Evolutionary conservation across 2,888 invertebrate genomes (phyloP).

Genomic region (Lycophotia porphyrea): DNA sequence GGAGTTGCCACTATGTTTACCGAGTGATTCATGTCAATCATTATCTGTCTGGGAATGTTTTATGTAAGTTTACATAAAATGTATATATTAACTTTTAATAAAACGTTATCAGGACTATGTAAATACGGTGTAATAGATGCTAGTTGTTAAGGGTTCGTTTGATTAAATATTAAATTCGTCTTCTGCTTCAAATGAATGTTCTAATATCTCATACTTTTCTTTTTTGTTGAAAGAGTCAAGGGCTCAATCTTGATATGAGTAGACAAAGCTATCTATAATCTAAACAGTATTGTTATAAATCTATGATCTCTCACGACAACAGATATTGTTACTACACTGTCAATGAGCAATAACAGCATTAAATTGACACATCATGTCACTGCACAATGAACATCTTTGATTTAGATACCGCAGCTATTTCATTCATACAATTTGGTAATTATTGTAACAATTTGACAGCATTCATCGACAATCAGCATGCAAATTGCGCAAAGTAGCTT

Average conservation of each 20-base stretch:
- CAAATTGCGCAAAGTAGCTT: background rate
- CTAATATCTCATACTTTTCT: background rate
- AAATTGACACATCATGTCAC: conserved; percentile 23
- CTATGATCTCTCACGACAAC: conserved; percentile 11
- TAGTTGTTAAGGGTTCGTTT: conserved; percentile 24
- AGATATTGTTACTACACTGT: conserved; percentile 16
- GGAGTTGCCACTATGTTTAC: conserved; percentile 29
- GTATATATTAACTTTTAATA: conserved; percentile 23
- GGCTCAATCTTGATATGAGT: background rate
- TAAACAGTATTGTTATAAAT: background rate
- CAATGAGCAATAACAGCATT: background rate
- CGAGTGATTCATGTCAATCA: conserved; percentile 40
- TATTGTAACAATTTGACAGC: background rate
- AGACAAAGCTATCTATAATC: background rate
- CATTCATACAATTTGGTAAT: conserved; percentile 23
- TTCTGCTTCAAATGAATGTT: background rate
- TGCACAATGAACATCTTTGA: background rate
- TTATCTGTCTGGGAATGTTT: conserved; percentile 55
- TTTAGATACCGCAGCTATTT: conserved; percentile 4
- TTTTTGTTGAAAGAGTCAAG: background rate
- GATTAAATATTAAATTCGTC: background rate
- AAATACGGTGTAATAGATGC: conserved; percentile 32
- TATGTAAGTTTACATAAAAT: conserved; percentile 36
- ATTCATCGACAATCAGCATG: background rate
- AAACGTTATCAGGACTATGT: conserved; percentile 54